phyloP scores from a whole-genome alignment of 2,113 vertebrate genomes.

The Forbesichthys papilliferus region DNA sequence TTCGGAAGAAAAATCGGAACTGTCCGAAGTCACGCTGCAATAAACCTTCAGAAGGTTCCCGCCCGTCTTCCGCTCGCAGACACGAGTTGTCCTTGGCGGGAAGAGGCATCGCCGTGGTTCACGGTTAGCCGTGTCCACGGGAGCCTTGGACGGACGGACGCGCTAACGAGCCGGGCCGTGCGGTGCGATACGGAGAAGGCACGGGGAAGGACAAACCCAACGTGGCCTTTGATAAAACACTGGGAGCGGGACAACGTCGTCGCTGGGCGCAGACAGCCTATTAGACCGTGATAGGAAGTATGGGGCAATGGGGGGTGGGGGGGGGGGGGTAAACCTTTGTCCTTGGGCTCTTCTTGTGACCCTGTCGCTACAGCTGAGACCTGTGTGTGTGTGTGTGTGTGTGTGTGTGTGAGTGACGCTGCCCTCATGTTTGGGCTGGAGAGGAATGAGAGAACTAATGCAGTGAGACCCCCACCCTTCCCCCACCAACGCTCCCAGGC shows the following conservation, averaged over 20 bases:
- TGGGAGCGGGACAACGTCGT: slow-evolving; percentile 49
- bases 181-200: slow-evolving; percentile 14
- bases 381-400: slow-evolving; percentile 6
- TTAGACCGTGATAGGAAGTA: slow-evolving; percentile 19
- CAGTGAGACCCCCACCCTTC: slow-evolving; percentile 16
- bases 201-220: slow-evolving; percentile 47
- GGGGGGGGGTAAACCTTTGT: slow-evolving; percentile 12
- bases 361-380: slow-evolving; percentile 27
- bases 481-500: slow-evolving; percentile 15
- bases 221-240: slow-evolving; percentile 60
- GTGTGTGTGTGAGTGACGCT: not conserved
- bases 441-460: slow-evolving; percentile 46
- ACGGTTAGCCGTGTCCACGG: slow-evolving; percentile 53
- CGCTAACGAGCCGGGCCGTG: not conserved
- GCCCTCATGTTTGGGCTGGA: slow-evolving; percentile 41
- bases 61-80: slow-evolving; percentile 5
- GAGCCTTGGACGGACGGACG: slow-evolving; percentile 16
- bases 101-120: slow-evolving; percentile 50
- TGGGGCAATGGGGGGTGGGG: slow-evolving; percentile 17
- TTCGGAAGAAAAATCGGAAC: not conserved
- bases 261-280: slow-evolving; percentile 22
- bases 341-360: slow-evolving; percentile 63
- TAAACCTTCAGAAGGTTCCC: slow-evolving; percentile 33
- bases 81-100: slow-evolving; percentile 56
- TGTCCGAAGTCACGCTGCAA: slow-evolving; percentile 48